Base-by-base conservation (phyloP, 2,113 vertebrate species). In the Rana temporaria region DNA sequence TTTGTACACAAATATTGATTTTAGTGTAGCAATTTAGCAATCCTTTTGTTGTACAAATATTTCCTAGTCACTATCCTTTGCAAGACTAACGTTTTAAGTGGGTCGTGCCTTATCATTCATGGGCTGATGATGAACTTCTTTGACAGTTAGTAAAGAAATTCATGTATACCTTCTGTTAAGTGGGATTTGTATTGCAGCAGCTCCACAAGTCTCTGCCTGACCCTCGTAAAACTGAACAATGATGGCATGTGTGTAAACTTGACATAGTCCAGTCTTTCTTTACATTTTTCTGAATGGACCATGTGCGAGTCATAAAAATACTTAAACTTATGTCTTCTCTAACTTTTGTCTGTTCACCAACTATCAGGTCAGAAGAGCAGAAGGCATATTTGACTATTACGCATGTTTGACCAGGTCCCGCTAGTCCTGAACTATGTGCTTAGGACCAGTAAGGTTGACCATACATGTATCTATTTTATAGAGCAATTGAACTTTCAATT, bases 281-380 rank as follows among this genome's bases (percentile, higher is more conserved):
- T 74, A 55, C 19, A n/a, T 74, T 74, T 59, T 3, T 74, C 18
- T 59, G 55, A 59, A 60, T 60, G 71, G 26, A 60, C 71, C 71
- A 74, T 59, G 38, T 74, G 71, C 20, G 8, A 8, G 56, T 17
- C 15, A 56, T 53, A 72, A 71, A 6, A 48, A 22, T 55, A 71
- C 17, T 53, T 30, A 42, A 19, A 3, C 9, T 0, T 17, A 72
- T 30, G 16, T 55, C 48, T 9, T 24, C 70, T 59, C 70, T 55
- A 38, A 60, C 26, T 60, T 55, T 59, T 26, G 57, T 74, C 56
- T 20, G 20, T 53, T 70, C 24, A 70, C 68, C 68, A 70, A 48
- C 22, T 22, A 3, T 20, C 16, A 66, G 7, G 42, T 26, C 8
- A 62, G 20, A 14, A 2, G 12, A 14, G 20, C 60, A 26, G 60